phyloP scores from a whole-genome alignment of 2,113 vertebrate species.

The Phrynosoma platyrhinos region DNA sequence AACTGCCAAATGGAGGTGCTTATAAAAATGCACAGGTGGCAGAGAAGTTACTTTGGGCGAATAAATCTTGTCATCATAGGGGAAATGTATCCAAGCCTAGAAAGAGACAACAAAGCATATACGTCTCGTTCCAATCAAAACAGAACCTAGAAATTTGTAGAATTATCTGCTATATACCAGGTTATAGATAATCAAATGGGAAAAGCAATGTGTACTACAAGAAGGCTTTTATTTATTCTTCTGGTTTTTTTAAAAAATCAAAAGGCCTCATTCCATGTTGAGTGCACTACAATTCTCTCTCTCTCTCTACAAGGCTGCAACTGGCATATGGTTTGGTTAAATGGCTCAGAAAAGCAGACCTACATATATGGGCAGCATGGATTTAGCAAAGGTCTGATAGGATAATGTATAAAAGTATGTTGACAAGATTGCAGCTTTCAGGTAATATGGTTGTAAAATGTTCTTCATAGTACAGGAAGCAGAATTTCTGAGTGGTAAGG shows the following conservation, averaged over 20 bases:
- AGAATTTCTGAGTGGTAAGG: background rate
- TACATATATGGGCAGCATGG: slow-evolving; percentile 10
- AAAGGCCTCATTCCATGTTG: background rate
- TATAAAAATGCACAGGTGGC: fast-evolving
- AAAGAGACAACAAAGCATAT: background rate
- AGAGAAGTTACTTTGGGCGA: background rate
- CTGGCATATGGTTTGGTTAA: background rate
- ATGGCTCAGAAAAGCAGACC: slow-evolving; percentile 41
- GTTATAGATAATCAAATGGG: background rate
- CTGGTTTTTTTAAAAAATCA: background rate
- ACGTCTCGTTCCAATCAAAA: background rate
- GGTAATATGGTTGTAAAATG: background rate
- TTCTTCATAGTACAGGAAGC: background rate
- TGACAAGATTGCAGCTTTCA: slow-evolving; percentile 27
- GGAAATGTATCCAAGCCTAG: background rate
- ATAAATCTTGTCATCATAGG: background rate
- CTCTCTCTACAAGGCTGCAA: background rate
- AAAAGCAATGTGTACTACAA: background rate
- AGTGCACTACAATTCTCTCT: background rate
- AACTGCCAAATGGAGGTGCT: fast-evolving
- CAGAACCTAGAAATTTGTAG: background rate
- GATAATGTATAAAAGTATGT: fast-evolving
- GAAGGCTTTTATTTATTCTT: slow-evolving; percentile 12
- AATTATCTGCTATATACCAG: slow-evolving; percentile 7
- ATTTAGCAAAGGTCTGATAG: background rate